Base-by-base conservation (phyloP, 2,113 vertebrate species). In the Craseonycteris thonglongyai region DNA sequence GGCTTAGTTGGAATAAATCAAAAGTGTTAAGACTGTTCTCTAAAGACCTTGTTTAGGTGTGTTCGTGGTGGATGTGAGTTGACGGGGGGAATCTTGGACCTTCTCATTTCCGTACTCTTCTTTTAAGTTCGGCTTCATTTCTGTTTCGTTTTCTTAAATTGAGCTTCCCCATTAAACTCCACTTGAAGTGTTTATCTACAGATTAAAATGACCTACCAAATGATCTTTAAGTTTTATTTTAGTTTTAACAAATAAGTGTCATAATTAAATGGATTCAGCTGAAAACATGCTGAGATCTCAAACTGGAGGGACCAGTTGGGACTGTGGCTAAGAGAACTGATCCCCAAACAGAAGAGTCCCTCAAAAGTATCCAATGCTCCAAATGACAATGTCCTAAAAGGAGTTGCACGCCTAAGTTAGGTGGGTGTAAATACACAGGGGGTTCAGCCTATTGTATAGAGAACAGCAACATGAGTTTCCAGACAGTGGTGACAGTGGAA, bases 261-360 rank as follows among this genome's bases (percentile, higher is more conserved):
- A 16, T 26, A 59, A 71, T 54, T 94, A 78, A 88, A 81, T 40
- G 42, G 40, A 42, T 61, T 90, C 54, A 86, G 10, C 13, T 63
- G 16, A 54, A 80, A 14, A n/a, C 33, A 66, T 49, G 22, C 51
- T 42, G 49, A 2, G 7, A 68, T 78, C 69, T 91, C 71, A 7
- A 72, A 22, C 16, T 22, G n/a, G 13, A 59, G 12, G 30, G 33
- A 16, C 13, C 26, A 84, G 24, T 14, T 30, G n/a, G 45, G 5
- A n/a, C n/a, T 59, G 0, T 49, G 14, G 19, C 22, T 40, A 7
- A 69, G 7, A 14, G 40, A 75, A 91, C 7, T 56, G 30, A 90
- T 59, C 24, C 13, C 38, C 51, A 63, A 49, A 80, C 30, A 49
- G 5, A 45, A 38, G 47, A 16, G 0, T 8, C 84, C 1, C 21